Evolutionary conservation across 1,140 invertebrate species (phyloP).

Genomic region (Achatina immaculata): DNA sequence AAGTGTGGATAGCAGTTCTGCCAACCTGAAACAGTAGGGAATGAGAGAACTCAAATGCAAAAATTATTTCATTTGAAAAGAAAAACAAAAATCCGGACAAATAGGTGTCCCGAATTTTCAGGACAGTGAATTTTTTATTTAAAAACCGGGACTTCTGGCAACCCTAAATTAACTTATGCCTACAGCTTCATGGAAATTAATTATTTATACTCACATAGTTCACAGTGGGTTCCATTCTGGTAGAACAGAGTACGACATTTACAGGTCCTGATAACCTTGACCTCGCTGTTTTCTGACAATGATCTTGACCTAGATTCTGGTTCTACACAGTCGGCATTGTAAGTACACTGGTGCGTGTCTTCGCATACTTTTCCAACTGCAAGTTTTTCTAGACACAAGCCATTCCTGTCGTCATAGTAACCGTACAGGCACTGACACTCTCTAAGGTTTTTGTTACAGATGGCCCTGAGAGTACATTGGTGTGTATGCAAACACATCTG

Average conservation of each 20-base stretch:
- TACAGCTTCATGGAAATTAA: too few relatives aligned
- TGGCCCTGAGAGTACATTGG: conserved; percentile 36
- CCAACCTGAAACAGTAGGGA: too few relatives aligned
- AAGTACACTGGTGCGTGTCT: conserved; percentile 35
- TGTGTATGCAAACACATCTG: conserved; percentile 6
- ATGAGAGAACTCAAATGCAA: too few relatives aligned
- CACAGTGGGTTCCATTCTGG: conserved; percentile 16
- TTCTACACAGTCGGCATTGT: conserved; percentile 30
- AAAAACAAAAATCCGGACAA: too few relatives aligned
- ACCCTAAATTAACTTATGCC: too few relatives aligned
- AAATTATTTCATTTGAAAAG: too few relatives aligned
- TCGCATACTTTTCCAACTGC: conserved; percentile 18
- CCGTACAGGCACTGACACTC: conserved; percentile 30
- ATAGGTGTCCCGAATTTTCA: too few relatives aligned
- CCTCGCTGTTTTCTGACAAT: not conserved
- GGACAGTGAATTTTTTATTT: too few relatives aligned
- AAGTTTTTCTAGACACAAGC: conserved; percentile 23
- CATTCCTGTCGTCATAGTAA: conserved; percentile 27
- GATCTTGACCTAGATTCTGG: not conserved
- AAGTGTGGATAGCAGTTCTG: too few relatives aligned
- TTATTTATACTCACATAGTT: conserved; percentile 19
- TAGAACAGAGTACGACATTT: not conserved
- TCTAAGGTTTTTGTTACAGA: conserved; percentile 10
- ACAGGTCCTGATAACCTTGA: not conserved
- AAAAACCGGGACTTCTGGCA: too few relatives aligned